A percentile compares a stretch with the other conserved stretches of the same genome.
phyloP scores from a whole-genome alignment of 2,888 invertebrate species.

The Rhopalosiphum nymphaeae region DNA sequence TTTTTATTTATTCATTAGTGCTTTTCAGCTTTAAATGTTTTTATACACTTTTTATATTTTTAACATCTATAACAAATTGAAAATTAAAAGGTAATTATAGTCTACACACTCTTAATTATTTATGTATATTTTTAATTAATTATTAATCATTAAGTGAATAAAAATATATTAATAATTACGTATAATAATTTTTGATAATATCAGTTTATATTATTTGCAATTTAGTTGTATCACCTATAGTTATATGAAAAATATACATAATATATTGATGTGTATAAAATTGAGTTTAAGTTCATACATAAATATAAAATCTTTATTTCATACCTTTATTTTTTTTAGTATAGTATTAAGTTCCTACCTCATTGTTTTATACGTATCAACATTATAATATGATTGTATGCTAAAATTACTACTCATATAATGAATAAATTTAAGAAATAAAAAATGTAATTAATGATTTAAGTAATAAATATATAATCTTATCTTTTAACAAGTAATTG shows the following conservation, averaged over 20 bases:
- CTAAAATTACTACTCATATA: neutral
- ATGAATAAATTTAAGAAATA: neutral
- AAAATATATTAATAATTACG: neutral
- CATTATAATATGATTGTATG: neutral
- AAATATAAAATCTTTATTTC: neutral
- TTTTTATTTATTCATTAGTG: neutral
- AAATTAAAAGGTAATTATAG: neutral
- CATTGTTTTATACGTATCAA: neutral
- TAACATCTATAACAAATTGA: neutral
- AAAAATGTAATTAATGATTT: neutral
- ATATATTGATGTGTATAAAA: neutral
- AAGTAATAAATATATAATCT: neutral
- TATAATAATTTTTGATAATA: no score
- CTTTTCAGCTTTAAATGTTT: neutral
- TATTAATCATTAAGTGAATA: neutral
- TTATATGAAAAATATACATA: neutral
- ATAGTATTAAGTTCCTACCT: neutral
- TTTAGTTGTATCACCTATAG: neutral
- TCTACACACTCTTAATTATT: neutral
- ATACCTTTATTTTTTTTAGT: neutral
- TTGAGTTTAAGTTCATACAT: no score
- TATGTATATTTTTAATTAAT: neutral
- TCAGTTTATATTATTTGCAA: neutral
- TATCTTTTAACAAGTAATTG: neutral
- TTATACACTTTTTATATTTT: neutral